Evolutionary conservation across 2,113 vertebrate genomes (phyloP), one percentile per base, ranked within the genome.

Genomic region (Perca fluviatilis): DNA sequence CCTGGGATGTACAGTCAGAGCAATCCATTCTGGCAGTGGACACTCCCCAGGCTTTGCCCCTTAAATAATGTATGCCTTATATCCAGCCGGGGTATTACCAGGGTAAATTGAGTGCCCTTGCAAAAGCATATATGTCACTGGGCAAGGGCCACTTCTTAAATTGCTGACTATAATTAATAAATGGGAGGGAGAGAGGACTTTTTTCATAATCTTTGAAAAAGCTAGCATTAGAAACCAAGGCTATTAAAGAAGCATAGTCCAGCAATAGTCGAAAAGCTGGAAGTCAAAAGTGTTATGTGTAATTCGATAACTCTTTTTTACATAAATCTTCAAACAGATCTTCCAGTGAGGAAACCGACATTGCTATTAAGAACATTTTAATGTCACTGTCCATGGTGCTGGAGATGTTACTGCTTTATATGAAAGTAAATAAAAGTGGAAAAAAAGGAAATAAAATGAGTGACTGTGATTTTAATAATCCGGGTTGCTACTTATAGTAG

Each of bases 61-160:
- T 63, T 73, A 82, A 89, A 86, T 89, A 88, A 92, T 87, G 68
- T 57, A 84, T 88, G 65, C 25, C 64, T 83, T n/a, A 43, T 79
- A 81, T 80, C 68, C 86, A 77, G 50, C 50, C 23, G 3, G 74
- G 77, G 64, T 61, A 89, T 86, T 88, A 90, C 50, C 67, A 80
- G 64, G 74, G 77, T 88, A 80, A 88, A 88, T 82, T 4, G 56
- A 90, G 53, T 21, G 8, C 56, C 27, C 62, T 57, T 54, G 49
- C 73, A 79, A 74, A 67, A 81, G 25, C 54, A 74, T 33, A 90
- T 91, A 56, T 81, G 83, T 86, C 88, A 91, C 62, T 46, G 83
- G 77, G 58, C 40, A 23, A 67, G 77, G 64, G 60, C 53, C 68
- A 85, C 70, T 74, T 85, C 77, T 89, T 84, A 88, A 92, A 80